Base-by-base conservation (phyloP, 1,140 invertebrate genomes). In the Danaus plexippus region DNA sequence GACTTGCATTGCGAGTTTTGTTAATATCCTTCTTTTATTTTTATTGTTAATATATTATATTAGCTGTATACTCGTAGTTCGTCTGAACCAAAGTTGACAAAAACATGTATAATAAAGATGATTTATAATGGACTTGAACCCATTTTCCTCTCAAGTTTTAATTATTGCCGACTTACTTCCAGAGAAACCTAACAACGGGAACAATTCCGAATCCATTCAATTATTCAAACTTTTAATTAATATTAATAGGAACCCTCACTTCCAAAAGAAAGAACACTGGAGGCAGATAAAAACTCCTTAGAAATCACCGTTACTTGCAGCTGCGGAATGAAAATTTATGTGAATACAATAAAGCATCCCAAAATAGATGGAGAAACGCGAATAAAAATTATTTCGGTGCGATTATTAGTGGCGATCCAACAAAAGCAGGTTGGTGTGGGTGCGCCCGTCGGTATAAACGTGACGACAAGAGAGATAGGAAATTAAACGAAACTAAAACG, bases 151-250 rank as follows among this genome's bases (percentile, higher is more conserved):
- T 70, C 61, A 73, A 80, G 58, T 80, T 83, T 83, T 80, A 81
- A 86, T 80, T 83, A 84, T 81, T 81, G 69, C 75, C 67, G 73
- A 77, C 74, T 77, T 71, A 73, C 62, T 77, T 68, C 71, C 71
- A 69, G 71, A 54, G 70, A 74, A 78, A 67, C 73, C 70, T 72
- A 73, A 83, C 80, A 80, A 77, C 77, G 74, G 59, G 74, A 77
- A 85, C 78, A 83, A 85, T 85, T 78, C 76, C 66, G 67, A 83
- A 84, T 80, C 72, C 75, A 84, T 84, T 87, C 80, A 85, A 79
- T 87, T 84, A 85, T 85, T 82, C 77, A 84, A 86, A 84, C 77
- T 86, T 86, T 87, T 85, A 87, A 84, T 87, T 85, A 85, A 84
- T 84, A 85, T 86, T 84, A 87, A 84, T 87, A 84, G 80, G 72